Evolutionary conservation across 2,113 vertebrate species (phyloP).

Genomic region (Mus pahari): DNA sequence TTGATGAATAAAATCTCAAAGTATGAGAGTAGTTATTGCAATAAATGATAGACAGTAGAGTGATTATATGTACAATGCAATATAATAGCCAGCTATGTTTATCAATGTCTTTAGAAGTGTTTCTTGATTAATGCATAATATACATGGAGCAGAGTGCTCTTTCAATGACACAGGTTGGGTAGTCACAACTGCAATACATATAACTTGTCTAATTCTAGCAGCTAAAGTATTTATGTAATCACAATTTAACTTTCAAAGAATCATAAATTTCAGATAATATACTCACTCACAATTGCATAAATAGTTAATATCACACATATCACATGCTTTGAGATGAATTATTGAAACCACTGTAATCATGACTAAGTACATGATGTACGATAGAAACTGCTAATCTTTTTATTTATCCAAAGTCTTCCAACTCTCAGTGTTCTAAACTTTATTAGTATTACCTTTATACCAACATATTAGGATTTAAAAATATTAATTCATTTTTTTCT

Average conservation of each 20-base stretch:
- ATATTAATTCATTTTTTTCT: slow-evolving; percentile 19
- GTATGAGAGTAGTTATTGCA: neutral
- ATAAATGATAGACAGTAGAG: neutral
- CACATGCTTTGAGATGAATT: neutral
- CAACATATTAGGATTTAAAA: neutral
- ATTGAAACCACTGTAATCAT: neutral
- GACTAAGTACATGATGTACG: neutral
- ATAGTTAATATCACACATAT: neutral
- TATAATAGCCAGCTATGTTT: neutral
- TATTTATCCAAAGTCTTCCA: neutral
- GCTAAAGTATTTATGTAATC: slow-evolving; percentile 13
- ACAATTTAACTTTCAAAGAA: neutral
- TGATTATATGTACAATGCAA: neutral
- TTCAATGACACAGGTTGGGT: neutral
- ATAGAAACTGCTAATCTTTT: neutral
- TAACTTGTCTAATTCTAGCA: neutral
- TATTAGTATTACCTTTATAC: neutral
- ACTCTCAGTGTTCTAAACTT: neutral
- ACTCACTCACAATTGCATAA: neutral
- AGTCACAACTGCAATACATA: neutral
- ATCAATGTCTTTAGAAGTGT: neutral
- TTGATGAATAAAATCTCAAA: neutral
- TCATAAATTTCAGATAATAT: slow-evolving; percentile 9
- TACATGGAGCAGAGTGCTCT: neutral
- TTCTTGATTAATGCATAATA: neutral